Base-by-base conservation (phyloP, 1,140 invertebrate species). In the Zaprionus lachaisei region DNA sequence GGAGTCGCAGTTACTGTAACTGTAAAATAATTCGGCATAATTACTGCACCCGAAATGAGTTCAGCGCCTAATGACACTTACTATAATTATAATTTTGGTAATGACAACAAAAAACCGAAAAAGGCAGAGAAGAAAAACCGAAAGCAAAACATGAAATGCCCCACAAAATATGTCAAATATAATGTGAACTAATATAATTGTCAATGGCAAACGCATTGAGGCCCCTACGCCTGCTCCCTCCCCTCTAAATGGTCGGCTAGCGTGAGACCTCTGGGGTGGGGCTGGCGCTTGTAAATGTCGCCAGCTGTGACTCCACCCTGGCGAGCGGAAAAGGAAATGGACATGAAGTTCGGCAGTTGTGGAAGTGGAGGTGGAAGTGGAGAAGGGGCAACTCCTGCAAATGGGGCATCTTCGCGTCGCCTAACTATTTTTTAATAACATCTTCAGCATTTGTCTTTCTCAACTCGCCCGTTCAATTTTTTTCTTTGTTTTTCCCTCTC, bases 41-140 rank as follows among this genome's bases (percentile, higher is more conserved):
- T 87, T 87, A 87, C 70, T 54, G 37, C 63, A 65, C 56, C 60
- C 61, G 56, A 72, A 89, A 89, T 83, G 84, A 83, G 84, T 83
- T 79, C 80, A 62, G 67, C 79, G 82, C 86, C 85, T 90, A 90
- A 90, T 90, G 82, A 85, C 85, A 90, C 86, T 90, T 70, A 85
- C 86, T 74, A 91, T 90, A 90, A 90, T 90, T 90, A 90, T 91
- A 90, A 91, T 90, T 90, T 90, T 83, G 86, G 85, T 90, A 90
- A 90, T 90, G 85, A 91, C 86, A 77, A 69, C 72, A 31, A 85
- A 26, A 17, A 57, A 41, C 54, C 31, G 62, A 76, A 62, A 65
- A 26, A 22, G 54, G 47, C 38, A 31, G 41, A 54, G 66, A 31
- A 37, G 22, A 34, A 68, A 73, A 63, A 57, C 51, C 34, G 44